Evolutionary conservation across 2,888 invertebrate species (phyloP).

Genomic region (Drosophila yooni): DNA sequence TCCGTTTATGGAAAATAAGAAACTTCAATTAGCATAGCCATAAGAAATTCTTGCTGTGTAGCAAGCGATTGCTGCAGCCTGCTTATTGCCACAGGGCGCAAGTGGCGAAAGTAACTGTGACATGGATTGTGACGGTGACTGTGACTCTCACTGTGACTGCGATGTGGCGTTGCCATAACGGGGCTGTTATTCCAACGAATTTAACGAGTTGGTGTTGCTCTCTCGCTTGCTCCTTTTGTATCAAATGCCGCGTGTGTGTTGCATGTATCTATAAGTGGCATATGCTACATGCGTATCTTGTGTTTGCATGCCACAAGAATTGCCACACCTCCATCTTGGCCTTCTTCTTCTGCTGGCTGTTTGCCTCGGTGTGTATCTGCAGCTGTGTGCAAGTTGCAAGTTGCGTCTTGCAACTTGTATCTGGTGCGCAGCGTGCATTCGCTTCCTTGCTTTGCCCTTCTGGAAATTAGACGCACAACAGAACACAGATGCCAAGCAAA

Average conservation of each 20-base stretch:
- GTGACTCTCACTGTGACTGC: conserved; percentile 13
- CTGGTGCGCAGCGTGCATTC: conserved; percentile 63
- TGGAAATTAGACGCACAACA: conserved; percentile 60
- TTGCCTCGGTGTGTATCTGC: conserved; percentile 35
- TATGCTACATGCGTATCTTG: conserved; percentile 26
- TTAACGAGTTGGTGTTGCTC: conserved; percentile 34
- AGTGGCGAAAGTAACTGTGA: conserved; percentile 19
- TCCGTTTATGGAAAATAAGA: background rate
- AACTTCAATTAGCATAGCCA: background rate
- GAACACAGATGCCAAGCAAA: conserved; percentile 29
- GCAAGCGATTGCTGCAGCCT: conserved; percentile 39
- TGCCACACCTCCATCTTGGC: conserved; percentile 2
- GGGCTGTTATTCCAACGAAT: conserved; percentile 49
- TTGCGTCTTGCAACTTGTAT: conserved; percentile 44
- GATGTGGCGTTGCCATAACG: conserved; percentile 24
- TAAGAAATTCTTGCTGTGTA: background rate
- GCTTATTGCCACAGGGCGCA: conserved; percentile 46
- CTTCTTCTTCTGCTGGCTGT: conserved; percentile 1
- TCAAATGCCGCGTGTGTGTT: conserved; percentile 18
- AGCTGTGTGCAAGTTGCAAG: conserved; percentile 22
- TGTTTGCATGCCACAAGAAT: conserved; percentile 27
- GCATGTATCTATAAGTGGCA: conserved; percentile 28
- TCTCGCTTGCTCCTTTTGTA: conserved; percentile 14
- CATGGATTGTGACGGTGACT: background rate
- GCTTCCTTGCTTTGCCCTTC: conserved; percentile 61